Conservation (phyloP, 2,888 invertebrate species). For the Xestia xanthographa region DNA sequence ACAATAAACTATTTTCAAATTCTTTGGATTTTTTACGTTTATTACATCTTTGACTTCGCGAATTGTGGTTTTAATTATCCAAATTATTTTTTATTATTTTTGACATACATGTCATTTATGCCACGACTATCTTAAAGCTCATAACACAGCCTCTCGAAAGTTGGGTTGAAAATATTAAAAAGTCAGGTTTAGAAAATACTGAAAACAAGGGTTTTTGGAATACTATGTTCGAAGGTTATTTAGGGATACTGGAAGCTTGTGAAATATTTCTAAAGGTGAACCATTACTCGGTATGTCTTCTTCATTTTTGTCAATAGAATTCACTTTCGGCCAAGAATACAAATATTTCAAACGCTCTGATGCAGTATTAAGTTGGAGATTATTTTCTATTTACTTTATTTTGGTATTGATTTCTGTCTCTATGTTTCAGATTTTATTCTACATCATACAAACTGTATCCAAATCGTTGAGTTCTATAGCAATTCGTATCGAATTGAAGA, state of each 20-base stretch:
- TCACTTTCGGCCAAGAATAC: too few relatives aligned
- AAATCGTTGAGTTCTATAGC: neutral
- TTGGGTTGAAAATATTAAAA: neutral
- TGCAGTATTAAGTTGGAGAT: neutral
- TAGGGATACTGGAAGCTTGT: neutral
- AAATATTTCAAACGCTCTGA: neutral
- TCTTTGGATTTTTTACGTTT: neutral
- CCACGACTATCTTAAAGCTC: neutral
- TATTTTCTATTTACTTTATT: neutral
- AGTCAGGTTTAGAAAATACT: neutral
- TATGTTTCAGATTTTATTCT: slow-evolving; percentile 15
- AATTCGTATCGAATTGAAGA: slow-evolving; percentile 11
- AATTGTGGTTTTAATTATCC: neutral
- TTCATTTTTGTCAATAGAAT: neutral
- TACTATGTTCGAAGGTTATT: neutral
- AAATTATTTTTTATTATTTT: neutral
- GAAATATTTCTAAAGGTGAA: neutral
- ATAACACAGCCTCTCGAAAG: neutral
- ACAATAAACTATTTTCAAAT: neutral
- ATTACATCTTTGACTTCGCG: neutral
- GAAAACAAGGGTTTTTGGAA: neutral
- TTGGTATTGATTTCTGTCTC: neutral
- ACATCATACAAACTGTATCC: neutral
- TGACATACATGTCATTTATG: neutral
- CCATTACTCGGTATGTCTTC: neutral